Evolutionary conservation across 1,140 invertebrate species (phyloP), one percentile per base, ranked within the genome.

Genomic region (Agraylea sexmaculata): DNA sequence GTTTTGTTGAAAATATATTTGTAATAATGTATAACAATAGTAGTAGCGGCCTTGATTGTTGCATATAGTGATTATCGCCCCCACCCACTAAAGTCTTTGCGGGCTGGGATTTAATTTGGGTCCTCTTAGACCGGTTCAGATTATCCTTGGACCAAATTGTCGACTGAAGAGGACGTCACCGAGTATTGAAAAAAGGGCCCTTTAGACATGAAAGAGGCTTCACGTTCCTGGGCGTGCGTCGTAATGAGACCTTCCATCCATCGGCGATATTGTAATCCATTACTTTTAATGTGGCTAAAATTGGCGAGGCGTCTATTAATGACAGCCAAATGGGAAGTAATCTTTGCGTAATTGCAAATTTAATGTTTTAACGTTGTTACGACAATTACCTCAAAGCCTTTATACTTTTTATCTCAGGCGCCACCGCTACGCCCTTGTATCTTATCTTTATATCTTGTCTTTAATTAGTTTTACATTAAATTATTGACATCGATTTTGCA

Each of bases 201-300:
- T 7, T n/a, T n/a, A 27, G 23, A 8, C 7, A 27, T 8, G 23
- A n/a, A 8, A n/a, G 7, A 27, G 23, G 23, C 23, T n/a, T 8
- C 23, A 27, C 25, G 25, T 29, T n/a, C n/a, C n/a, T n/a, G n/a
- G n/a, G n/a, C n/a, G n/a, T n/a, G n/a, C n/a, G n/a, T n/a, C n/a
- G n/a, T n/a, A n/a, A n/a, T n/a, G n/a, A n/a, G n/a, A n/a, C n/a
- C n/a, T n/a, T n/a, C n/a, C n/a, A n/a, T n/a, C n/a, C n/a, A n/a
- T 6, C 40, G 22, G 35, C 40, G 20, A 13, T 31, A 37, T 36
- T 42, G 33, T 37, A n/a, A n/a, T 36, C 40, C 40, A 42, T 42
- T 42, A 42, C 37, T 21, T 42, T 42, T 42, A 42, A 42, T 37
- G 33, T 22, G 21, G 23, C 25, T 36, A 12, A 42, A 42, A 42